A percentile compares a stretch with the other conserved stretches of the same genome.
Evolutionary conservation across 2,797 vertebrate species (phyloP).

Genomic region (Falco berigora): DNA sequence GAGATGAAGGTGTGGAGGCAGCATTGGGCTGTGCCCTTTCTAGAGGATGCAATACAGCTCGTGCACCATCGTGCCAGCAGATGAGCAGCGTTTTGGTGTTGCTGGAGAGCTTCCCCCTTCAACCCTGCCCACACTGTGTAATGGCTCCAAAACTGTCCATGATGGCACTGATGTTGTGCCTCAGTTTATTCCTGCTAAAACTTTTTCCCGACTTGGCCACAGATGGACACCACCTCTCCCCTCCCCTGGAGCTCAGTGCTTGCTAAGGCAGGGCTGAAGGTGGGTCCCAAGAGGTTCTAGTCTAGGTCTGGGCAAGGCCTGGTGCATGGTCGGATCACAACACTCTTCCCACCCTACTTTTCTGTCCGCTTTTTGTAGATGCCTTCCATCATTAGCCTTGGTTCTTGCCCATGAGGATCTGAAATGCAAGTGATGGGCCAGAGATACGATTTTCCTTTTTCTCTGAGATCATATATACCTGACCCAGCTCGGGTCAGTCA

Average conservation of each 20-base stretch:
- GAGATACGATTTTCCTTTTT: neutral
- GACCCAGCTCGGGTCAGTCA: neutral
- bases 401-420: neutral
- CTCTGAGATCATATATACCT: neutral
- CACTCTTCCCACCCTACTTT: neutral
- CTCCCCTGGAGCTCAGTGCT: neutral
- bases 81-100: neutral
- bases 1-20: neutral
- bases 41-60: neutral
- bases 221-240: neutral
- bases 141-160: neutral
- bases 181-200: neutral
- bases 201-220: neutral
- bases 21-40: accelerated
- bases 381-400: neutral
- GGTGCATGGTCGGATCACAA: neutral
- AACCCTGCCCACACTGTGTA: neutral
- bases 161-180: neutral
- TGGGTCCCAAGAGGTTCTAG: neutral
- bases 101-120: neutral
- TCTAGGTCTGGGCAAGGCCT: accelerated
- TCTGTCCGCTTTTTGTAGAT: neutral
- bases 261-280: neutral
- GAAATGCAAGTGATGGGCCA: neutral
- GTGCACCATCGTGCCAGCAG: neutral